A percentile compares a stretch with the other conserved stretches of the same genome.
Conservation (phyloP, 2,113 vertebrate genomes). For the Python bivittatus region DNA sequence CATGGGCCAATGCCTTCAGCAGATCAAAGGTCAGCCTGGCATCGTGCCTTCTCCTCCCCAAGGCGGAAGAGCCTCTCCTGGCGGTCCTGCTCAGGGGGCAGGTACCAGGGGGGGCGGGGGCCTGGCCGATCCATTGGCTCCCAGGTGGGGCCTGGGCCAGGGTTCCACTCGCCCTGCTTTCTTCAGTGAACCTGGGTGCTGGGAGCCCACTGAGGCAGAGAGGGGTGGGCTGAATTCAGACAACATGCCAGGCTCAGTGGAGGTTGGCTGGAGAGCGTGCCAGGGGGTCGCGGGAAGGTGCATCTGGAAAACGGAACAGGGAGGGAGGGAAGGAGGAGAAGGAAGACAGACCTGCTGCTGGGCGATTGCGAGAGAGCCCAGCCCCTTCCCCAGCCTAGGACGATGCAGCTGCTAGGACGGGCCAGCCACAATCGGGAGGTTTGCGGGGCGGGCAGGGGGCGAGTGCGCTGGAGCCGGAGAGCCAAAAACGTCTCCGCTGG, state of each 20-base stretch:
- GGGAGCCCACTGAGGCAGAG: background rate
- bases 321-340: background rate
- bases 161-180: background rate
- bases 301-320: background rate
- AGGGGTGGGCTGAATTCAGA: background rate
- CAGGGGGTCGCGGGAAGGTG: too few species aligned
- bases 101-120: too few species aligned
- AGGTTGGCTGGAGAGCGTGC: background rate
- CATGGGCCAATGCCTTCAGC: background rate
- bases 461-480: too few species aligned
- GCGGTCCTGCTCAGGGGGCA: too few species aligned
- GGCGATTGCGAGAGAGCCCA: too few species aligned
- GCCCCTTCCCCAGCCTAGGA: too few species aligned
- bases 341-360: too few species aligned
- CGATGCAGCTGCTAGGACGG: too few species aligned
- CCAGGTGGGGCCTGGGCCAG: background rate
- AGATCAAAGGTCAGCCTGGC: constrained; percentile 53
- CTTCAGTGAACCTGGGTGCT: background rate
- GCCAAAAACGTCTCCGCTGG: too few species aligned
- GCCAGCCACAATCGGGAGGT: too few species aligned
- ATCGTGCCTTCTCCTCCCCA: constrained; percentile 23
- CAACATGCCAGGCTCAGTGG: background rate
- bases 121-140: too few species aligned
- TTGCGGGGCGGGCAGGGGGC: too few species aligned
- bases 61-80: background rate